Evolutionary conservation across 2,113 vertebrate genomes (phyloP), one percentile per base, ranked within the genome.

Genomic region (Aptenodytes forsteri): DNA sequence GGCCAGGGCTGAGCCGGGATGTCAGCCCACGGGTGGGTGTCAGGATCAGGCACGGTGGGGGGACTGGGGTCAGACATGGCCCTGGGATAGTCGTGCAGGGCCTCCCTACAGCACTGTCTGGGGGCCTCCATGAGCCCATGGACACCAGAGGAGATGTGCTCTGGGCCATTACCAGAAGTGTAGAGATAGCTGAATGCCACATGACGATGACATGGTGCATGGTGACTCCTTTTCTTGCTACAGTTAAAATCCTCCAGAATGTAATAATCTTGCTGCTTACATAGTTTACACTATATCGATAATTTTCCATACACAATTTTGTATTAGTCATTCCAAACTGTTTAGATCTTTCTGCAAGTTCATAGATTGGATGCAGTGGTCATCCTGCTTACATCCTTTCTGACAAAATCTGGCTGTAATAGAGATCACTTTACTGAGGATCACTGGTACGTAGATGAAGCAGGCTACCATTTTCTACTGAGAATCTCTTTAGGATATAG

Each of bases 11-110:
- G 47, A 6, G 2, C 11, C 19, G 29, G 27, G 52, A 25, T 36
- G 26, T 42, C 0, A 0, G n/a, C 16, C 44, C 47, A 16, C 0
- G 0, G 8, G 5, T 7, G 6, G 9, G 3, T 71, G 22, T 65
- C 44, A 29, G 25, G 42, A 7, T 86, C 29, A 55, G n/a, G 36
- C 4, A 0, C 0, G 0, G 4, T 65, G 76, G 5, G 10, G 25
- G 17, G 21, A 42, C 20, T 19, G 8, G 2, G 5, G 5, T 65
- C 23, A 52, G 54, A 36, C 18, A 2, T 13, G 29, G 38, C 26
- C 49, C 44, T 9, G 3, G 44, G n/a, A 25, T 13, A 23, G 10
- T 52, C 4, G 1, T 72, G 23, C 23, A 42, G 12, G 26, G 5
- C 29, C 40, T 29, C 7, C 32, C 27, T 5, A 1, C 56, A 58